Conservation (phyloP, 2,888 invertebrate genomes). For the Nomada ferruginata region DNA sequence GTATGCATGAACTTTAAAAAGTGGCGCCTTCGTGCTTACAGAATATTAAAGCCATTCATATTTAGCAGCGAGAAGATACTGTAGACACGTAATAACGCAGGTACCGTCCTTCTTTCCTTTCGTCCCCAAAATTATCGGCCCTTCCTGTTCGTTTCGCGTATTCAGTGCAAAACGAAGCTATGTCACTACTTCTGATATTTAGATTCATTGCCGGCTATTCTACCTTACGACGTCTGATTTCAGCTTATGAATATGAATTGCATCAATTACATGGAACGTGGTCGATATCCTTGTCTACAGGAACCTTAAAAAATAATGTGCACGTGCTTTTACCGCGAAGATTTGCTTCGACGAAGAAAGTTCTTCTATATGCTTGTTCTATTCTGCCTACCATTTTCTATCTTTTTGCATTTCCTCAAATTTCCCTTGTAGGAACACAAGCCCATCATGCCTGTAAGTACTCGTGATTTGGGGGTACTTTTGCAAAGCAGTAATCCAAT, state of each 20-base stretch:
- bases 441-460: too few species aligned
- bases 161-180: slow-evolving; percentile 41
- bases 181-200: slow-evolving; percentile 37
- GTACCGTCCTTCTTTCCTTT: slow-evolving; percentile 13
- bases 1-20: slow-evolving; percentile 81
- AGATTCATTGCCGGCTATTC: slow-evolving; percentile 25
- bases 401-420: too few species aligned
- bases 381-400: too few species aligned
- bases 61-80: slow-evolving; percentile 76
- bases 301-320: slow-evolving; percentile 5
- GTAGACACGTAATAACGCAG: slow-evolving; percentile 73
- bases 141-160: slow-evolving; percentile 35
- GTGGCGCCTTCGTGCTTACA: slow-evolving; percentile 79
- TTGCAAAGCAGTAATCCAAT: too few species aligned
- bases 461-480: too few species aligned
- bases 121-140: slow-evolving; percentile 29
- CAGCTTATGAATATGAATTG: slow-evolving; percentile 56
- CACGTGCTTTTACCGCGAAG: not conserved
- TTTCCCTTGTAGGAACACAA: too few species aligned
- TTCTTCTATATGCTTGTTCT: too few species aligned
- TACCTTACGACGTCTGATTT: slow-evolving; percentile 29
- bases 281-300: not conserved
- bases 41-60: slow-evolving; percentile 82
- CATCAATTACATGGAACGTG: slow-evolving; percentile 35
- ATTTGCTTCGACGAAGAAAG: too few species aligned